Percentiles rank a stretch among this genome's conserved stretches.
Evolutionary conservation across 2,888 invertebrate species (phyloP).

Genomic region (Crepidodera aurea): DNA sequence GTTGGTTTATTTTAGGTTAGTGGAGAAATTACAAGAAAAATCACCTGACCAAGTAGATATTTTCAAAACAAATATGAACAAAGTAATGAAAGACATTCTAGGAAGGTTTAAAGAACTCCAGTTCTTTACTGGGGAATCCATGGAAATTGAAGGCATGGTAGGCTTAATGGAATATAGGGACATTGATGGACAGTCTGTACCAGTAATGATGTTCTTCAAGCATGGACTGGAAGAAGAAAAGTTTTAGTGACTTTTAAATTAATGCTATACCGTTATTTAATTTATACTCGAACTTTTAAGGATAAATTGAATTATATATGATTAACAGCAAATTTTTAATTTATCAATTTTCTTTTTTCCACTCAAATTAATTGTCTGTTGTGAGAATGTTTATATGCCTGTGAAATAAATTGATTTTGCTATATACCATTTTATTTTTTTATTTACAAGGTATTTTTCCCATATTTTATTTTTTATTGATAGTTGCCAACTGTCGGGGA

Average conservation of each 20-base stretch:
- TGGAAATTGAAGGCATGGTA: constrained; percentile 95
- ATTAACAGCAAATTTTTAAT: constrained; percentile 19
- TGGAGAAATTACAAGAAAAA: constrained; percentile 80
- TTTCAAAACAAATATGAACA: constrained; percentile 92
- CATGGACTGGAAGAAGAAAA: constrained; percentile 96
- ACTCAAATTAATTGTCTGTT: constrained; percentile 28
- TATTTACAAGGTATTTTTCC: not conserved
- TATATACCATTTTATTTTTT: constrained; percentile 23
- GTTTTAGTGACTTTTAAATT: constrained; percentile 69
- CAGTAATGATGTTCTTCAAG: constrained; percentile 95
- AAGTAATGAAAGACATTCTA: constrained; percentile 91
- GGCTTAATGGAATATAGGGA: constrained; percentile 93
- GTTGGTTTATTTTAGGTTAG: constrained; percentile 65
- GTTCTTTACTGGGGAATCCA: constrained; percentile 91
- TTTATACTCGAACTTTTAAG: constrained; percentile 35
- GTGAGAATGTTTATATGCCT: constrained; percentile 41
- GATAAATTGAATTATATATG: constrained; percentile 18
- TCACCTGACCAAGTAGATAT: constrained; percentile 85
- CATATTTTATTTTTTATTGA: too few species aligned
- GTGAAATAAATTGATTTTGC: constrained; percentile 42
- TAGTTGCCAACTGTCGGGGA: too few species aligned
- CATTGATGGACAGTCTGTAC: constrained; percentile 80
- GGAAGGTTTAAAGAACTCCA: constrained; percentile 91
- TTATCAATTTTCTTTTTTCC: constrained; percentile 31
- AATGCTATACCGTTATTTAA: constrained; percentile 41